Evolutionary conservation across 2,113 vertebrate genomes (phyloP), one percentile per base, ranked within the genome.

Genomic region (Hippolais icterina): DNA sequence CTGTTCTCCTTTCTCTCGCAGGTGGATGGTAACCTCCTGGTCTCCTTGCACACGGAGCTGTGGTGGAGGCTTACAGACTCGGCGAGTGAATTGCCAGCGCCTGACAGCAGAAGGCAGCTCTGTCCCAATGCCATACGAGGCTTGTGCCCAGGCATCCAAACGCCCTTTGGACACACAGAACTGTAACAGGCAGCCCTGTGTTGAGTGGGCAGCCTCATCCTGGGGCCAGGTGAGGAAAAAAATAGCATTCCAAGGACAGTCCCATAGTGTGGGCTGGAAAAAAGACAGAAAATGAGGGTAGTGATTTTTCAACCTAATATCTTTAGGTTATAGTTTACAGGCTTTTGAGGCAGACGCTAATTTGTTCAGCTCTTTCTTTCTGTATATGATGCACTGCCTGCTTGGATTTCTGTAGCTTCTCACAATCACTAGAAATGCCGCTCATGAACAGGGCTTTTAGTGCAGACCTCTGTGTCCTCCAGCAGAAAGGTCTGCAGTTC

Each of bases 1-100:
- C 23, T 31, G 8, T 42, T 76, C 7, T 0, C 53, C 59, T 78
- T 85, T 89, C 46, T 66, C 20, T 50, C 37, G 11, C 86, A 99
- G 99, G 35, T 99, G 99, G 99, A 98, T 97, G 96, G 98, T 98
- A 28, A 99, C 98, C 6, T 98, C 98, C 3, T 99, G 99, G 99
- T 99, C 98, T 7, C 60, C 97, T 14, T 99, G 99, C 83, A 98
- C 99, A 3, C 98, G 84, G 89, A 98, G 96, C 87, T 99, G 99
- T 5, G 99, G 99, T 9, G 98, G 98, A 47, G 99, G 99, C 2
- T 81, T 98, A 41, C 99, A 99, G 97, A 98, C 79, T 6, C 98
- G 99, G 69, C 96, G 97, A 20, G 98, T 99, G 70, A 98, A 97
- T 1, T 99, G 99, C 93, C 97, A 98, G 92, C 98, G 97, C 80